phyloP scores from a whole-genome alignment of 1,140 invertebrate genomes.

The Campodea augens region DNA sequence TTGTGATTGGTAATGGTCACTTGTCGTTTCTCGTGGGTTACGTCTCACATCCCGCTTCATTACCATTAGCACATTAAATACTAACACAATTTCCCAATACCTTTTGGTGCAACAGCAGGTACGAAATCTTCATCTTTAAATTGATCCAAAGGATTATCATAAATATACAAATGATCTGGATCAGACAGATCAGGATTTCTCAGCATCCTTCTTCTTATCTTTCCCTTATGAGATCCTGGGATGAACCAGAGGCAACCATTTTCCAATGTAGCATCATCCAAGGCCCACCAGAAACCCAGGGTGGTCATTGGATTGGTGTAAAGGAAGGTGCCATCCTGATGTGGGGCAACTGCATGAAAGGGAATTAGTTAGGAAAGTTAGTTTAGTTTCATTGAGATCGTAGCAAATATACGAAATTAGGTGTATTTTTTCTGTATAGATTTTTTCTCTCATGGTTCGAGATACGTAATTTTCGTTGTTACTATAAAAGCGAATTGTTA shows the following conservation, averaged over 20 bases:
- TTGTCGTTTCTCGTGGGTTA: too few relatives aligned
- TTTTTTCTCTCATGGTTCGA: too few relatives aligned
- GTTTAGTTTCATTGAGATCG: too few relatives aligned
- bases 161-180: too few relatives aligned
- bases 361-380: too few relatives aligned
- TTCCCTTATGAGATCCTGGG: constrained; percentile 71
- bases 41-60: too few relatives aligned
- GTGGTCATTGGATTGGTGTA: constrained; percentile 52
- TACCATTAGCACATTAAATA: too few relatives aligned
- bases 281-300: constrained; percentile 83
- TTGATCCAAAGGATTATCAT: neutral
- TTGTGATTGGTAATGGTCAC: too few relatives aligned
- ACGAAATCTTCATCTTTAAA: neutral
- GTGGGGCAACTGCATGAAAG: constrained; percentile 40
- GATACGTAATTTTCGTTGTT: too few relatives aligned
- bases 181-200: constrained; percentile 21
- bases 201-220: constrained; percentile 47
- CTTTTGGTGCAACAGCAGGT: neutral
- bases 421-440: too few relatives aligned
- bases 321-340: constrained; percentile 77
- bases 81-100: neutral
- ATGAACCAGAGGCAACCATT: constrained; percentile 91
- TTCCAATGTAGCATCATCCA: constrained; percentile 75
- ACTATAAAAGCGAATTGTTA: too few relatives aligned
- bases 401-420: too few relatives aligned